phyloP scores from a whole-genome alignment of 2,888 invertebrate species.

The Meteorus colon region DNA sequence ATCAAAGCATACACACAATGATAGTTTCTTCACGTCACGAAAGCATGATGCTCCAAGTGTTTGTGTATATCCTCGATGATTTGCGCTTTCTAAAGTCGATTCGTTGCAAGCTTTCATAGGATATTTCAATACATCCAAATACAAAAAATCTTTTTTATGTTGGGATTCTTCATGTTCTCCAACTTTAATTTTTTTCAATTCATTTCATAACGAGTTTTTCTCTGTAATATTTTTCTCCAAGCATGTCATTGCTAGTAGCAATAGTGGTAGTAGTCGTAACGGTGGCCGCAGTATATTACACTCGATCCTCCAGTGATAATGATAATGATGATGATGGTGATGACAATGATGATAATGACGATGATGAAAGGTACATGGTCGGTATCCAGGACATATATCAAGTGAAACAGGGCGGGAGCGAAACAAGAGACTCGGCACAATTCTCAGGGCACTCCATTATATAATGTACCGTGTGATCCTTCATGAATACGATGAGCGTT shows the following conservation, averaged over 20 bases:
- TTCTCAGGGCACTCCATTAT: constrained; percentile 37
- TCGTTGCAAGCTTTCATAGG: too few species aligned
- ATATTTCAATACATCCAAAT: too few species aligned
- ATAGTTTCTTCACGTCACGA: too few species aligned
- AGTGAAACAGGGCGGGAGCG: constrained; percentile 10
- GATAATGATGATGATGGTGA: neutral
- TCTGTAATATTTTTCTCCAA: neutral
- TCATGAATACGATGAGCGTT: constrained; percentile 25
- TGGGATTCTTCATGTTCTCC: too few species aligned
- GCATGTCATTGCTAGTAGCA: neutral
- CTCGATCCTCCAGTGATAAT: neutral
- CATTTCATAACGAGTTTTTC: too few species aligned
- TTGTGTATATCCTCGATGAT: too few species aligned
- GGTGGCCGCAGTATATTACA: neutral
- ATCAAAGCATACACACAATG: too few species aligned
- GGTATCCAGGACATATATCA: constrained; percentile 16
- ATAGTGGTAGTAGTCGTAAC: too few species aligned
- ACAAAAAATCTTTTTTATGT: too few species aligned
- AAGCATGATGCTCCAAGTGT: too few species aligned
- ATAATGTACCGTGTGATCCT: constrained; percentile 25
- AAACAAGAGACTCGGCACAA: constrained; percentile 27
- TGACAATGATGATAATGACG: constrained; percentile 6
- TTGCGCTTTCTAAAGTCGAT: too few species aligned
- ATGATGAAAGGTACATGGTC: constrained; percentile 16
- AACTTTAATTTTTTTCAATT: too few species aligned